Base-by-base conservation (phyloP, 2,113 vertebrate species). In the Prunella himalayana region DNA sequence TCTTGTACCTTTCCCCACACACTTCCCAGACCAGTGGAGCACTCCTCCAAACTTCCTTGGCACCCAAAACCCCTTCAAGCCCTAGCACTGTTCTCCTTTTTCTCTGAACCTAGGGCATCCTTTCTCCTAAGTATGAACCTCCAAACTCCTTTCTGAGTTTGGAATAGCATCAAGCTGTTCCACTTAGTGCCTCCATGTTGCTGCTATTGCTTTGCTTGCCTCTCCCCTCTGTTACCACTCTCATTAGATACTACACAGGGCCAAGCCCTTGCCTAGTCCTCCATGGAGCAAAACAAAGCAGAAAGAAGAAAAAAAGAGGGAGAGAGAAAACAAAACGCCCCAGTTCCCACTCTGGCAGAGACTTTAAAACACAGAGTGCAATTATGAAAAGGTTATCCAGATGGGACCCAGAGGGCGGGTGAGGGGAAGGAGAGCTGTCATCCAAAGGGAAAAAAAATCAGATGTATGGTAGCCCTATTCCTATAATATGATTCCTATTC, bases 401-500 rank as follows among this genome's bases (percentile, higher is more conserved):
- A 96, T 93, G 82, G 82, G 90, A 96, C 90, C 53, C 78, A 88
- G 63, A 90, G 92, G 63, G 79, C 1, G 41, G 45, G 66, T 90
- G 50, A 90, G 19, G 82, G 90, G 85, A 97, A 92, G 64, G 64
- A 90, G 63, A 96, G 85, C 96, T 96, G 92, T 94, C 92, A 93
- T 92, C 92, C 71, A 73, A 80, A 54, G 42, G 57, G 78, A 75
- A 42, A 95, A 96, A 90, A 93, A 90, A 41, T 92, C 90, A 92
- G 63, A 95, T 72, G 79, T 85, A 86, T 93, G 85, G 68, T 90
- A 94, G 79, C 33, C 71, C 54, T 82, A 72, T 83, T 89, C 73
- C 73, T 87, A 82, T 37, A 92, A 89, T 79, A 66, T 3, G 11
- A 90, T 63, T 92, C 65, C 77, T 88, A 89, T 91, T 89, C 87